phyloP scores from a whole-genome alignment of 1,140 invertebrate species.

The Lutraria rhynchaena region DNA sequence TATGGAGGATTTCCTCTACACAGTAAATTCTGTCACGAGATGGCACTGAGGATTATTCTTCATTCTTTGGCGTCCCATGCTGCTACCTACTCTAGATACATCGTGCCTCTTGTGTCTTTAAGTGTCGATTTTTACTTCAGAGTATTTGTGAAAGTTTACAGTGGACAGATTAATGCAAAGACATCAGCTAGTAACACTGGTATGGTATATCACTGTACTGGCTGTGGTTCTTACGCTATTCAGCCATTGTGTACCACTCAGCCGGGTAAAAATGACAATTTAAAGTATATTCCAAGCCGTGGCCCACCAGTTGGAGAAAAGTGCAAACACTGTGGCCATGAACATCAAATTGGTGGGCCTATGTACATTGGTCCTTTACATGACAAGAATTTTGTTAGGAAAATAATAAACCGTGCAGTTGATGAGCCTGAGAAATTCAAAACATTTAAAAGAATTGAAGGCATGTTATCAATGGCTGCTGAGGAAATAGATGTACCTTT shows the following conservation, averaged over 20 bases:
- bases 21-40: conserved; percentile 96
- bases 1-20: conserved; percentile 96
- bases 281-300: conserved; percentile 86
- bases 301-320: conserved; percentile 86
- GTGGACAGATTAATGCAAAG: conserved; percentile 92
- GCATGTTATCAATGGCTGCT: conserved; percentile 84
- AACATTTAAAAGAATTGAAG: conserved; percentile 89
- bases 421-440: conserved; percentile 75
- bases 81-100: conserved; percentile 95
- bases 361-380: conserved; percentile 96
- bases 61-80: conserved; percentile 95
- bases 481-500: conserved; percentile 94
- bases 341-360: conserved; percentile 94
- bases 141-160: conserved; percentile 94
- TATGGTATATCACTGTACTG: conserved; percentile 93
- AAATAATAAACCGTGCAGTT: conserved; percentile 81
- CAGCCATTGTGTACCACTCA: conserved; percentile 88
- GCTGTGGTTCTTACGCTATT: conserved; percentile 90
- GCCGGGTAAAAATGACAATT: conserved; percentile 79
- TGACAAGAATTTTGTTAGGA: conserved; percentile 88
- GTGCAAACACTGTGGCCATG: conserved; percentile 90
- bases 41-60: conserved; percentile 95
- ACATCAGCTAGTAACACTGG: conserved; percentile 89
- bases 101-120: conserved; percentile 94
- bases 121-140: conserved; percentile 99